Percentiles rank a stretch among this genome's conserved stretches.
Evolutionary conservation across 2,113 vertebrate species (phyloP).

Genomic region (Oryzias celebensis): DNA sequence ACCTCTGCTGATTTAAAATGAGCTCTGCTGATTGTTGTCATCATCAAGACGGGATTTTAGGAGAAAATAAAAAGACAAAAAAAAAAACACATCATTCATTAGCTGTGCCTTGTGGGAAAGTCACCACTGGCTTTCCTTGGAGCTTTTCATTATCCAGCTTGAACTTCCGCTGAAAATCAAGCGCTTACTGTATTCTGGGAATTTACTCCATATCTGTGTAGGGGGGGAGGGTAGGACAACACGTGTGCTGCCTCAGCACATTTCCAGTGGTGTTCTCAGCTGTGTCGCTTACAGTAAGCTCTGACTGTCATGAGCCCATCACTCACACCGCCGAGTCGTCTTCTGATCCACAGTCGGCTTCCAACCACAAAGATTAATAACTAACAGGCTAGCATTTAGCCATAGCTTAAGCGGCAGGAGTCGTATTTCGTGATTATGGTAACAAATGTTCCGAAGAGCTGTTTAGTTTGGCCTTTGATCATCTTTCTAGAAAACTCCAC

Average conservation of each 20-base stretch:
- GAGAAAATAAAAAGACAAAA: neutral
- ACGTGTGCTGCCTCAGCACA: slow-evolving; percentile 47
- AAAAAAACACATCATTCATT: neutral
- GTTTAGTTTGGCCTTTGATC: too few relatives aligned
- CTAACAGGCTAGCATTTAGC: neutral
- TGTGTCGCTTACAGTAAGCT: slow-evolving; percentile 63
- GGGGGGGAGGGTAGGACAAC: slow-evolving; percentile 1
- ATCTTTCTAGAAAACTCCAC: too few relatives aligned
- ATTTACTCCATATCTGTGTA: slow-evolving; percentile 19
- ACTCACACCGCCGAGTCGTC: slow-evolving; percentile 26
- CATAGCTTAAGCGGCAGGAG: too few relatives aligned
- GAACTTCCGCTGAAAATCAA: slow-evolving; percentile 28
- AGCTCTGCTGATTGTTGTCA: slow-evolving; percentile 4
- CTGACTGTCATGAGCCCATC: slow-evolving; percentile 38
- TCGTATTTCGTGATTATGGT: too few relatives aligned
- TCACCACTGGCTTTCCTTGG: neutral
- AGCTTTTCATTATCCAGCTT: slow-evolving; percentile 8
- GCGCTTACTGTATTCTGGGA: slow-evolving; percentile 53
- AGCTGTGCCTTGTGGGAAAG: slow-evolving; percentile 9
- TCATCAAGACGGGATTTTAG: slow-evolving; percentile 3
- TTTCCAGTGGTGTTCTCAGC: slow-evolving; percentile 45
- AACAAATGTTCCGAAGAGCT: too few relatives aligned
- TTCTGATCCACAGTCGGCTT: slow-evolving; percentile 13
- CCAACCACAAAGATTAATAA: slow-evolving; percentile 1
- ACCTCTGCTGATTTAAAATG: neutral